A percentile compares a stretch with the other conserved stretches of the same genome.
Conservation (phyloP, 2,888 invertebrate species). For the Phymatocera aterrima region DNA sequence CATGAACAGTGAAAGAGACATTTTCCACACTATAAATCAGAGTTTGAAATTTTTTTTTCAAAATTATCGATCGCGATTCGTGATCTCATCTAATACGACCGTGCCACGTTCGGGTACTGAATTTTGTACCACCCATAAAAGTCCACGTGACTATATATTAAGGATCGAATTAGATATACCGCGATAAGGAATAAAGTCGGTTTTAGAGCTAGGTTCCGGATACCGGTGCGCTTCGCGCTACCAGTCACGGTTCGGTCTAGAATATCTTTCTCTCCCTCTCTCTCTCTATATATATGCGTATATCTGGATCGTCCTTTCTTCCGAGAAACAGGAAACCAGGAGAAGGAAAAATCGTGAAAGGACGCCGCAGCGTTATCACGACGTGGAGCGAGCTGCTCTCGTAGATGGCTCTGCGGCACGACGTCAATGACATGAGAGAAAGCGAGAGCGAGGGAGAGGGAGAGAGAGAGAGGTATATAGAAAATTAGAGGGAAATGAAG, state of each 20-base stretch:
- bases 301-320: conserved; percentile 51
- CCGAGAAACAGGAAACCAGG: conserved; percentile 46
- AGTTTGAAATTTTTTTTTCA: too few relatives aligned
- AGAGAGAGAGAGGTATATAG: conserved; percentile 48
- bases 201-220: background rate
- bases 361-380: conserved; percentile 46
- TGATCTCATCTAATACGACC: background rate
- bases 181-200: background rate
- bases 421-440: conserved; percentile 63
- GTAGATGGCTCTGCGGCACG: conserved; percentile 47
- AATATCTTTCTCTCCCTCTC: too few relatives aligned
- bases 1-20: too few relatives aligned
- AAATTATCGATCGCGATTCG: too few relatives aligned
- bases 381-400: conserved; percentile 50
- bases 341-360: conserved; percentile 48
- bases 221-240: background rate
- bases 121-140: background rate
- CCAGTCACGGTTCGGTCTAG: conserved; percentile 30
- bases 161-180: background rate
- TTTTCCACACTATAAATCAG: too few relatives aligned
- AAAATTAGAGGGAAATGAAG: conserved; percentile 65
- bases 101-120: background rate
- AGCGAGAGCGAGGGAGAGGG: conserved; percentile 43
- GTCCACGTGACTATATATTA: conserved; percentile 8
- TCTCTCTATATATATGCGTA: too few relatives aligned